Conservation (phyloP, 2,888 invertebrate genomes). For the Epirrita christyi region DNA sequence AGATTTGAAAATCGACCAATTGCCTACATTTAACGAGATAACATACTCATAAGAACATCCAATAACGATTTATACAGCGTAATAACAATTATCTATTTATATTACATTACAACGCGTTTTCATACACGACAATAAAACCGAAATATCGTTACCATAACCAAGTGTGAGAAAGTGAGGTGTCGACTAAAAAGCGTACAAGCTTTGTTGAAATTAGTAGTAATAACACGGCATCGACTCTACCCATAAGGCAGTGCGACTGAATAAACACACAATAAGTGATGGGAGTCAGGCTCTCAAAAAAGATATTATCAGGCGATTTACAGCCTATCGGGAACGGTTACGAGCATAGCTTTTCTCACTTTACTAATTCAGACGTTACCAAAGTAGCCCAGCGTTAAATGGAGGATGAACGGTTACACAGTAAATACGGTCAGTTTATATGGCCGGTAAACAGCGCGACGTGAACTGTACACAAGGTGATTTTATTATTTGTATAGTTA, state of each 20-base stretch:
- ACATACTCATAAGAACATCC: slow-evolving; percentile 37
- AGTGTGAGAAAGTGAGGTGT: slow-evolving; percentile 62
- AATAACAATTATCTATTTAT: slow-evolving; percentile 41
- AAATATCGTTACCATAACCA: slow-evolving; percentile 59
- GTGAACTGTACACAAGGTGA: slow-evolving; percentile 82
- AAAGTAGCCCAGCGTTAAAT: slow-evolving; percentile 81
- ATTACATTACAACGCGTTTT: slow-evolving; percentile 43
- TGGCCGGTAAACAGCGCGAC: slow-evolving; percentile 77
- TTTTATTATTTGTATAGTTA: slow-evolving; percentile 78
- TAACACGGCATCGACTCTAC: slow-evolving; percentile 67
- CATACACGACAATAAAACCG: slow-evolving; percentile 57
- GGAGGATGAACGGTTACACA: slow-evolving; percentile 75
- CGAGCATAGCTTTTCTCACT: slow-evolving; percentile 82
- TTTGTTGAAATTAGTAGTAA: slow-evolving; percentile 67
- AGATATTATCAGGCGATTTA: slow-evolving; percentile 80
- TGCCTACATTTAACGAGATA: slow-evolving; percentile 30
- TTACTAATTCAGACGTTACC: slow-evolving; percentile 82
- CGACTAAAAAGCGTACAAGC: slow-evolving; percentile 63
- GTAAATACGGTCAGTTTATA: slow-evolving; percentile 80
- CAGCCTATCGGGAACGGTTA: slow-evolving; percentile 74
- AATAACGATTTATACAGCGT: slow-evolving; percentile 44
- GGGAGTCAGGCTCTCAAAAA: slow-evolving; percentile 67
- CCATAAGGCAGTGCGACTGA: slow-evolving; percentile 63
- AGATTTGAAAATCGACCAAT: slow-evolving; percentile 26
- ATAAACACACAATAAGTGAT: slow-evolving; percentile 75